Conservation (phyloP, 2,797 vertebrate species). For the Delichon dasypus region DNA sequence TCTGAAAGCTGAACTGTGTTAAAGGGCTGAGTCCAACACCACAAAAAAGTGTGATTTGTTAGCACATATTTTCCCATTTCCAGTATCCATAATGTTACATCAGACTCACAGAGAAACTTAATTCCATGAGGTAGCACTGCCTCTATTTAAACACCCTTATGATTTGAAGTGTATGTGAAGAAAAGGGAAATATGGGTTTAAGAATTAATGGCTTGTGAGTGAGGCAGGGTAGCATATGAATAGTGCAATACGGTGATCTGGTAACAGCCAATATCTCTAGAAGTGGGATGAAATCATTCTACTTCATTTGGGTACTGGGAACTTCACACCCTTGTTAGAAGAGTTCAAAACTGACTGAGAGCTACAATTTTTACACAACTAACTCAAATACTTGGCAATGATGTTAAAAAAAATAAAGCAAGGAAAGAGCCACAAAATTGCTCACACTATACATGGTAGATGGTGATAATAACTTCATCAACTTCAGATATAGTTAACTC, state of each 20-base stretch:
- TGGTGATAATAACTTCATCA: background rate
- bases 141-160: background rate
- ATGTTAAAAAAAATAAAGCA: background rate
- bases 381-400: background rate
- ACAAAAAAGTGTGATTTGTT: rapidly evolving
- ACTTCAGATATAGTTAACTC: background rate
- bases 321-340: background rate
- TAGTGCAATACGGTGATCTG: rapidly evolving
- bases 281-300: background rate
- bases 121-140: background rate
- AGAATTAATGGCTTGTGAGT: background rate
- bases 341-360: background rate
- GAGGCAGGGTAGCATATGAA: rapidly evolving
- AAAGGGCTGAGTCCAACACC: background rate
- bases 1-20: background rate
- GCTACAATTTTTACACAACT: background rate
- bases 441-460: background rate
- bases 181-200: background rate
- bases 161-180: background rate
- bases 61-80: background rate
- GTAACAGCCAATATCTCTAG: background rate
- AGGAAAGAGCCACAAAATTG: background rate
- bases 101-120: background rate
- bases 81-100: background rate
- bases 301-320: background rate